phyloP scores from a whole-genome alignment of 1,140 invertebrate species.

The Drosophila ironensis region DNA sequence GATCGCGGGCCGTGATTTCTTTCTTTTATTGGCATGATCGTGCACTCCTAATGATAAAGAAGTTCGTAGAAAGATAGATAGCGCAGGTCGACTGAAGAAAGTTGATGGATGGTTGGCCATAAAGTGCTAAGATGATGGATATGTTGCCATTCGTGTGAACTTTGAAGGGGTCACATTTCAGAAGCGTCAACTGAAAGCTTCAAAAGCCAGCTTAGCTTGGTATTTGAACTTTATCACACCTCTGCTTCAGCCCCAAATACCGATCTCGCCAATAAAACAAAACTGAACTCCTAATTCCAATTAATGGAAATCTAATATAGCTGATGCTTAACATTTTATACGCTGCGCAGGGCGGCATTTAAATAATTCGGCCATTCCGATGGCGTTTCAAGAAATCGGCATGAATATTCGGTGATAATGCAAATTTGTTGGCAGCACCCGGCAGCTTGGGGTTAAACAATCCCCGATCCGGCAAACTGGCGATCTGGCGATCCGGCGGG shows the following conservation, averaged over 20 bases:
- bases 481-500: too few relatives aligned
- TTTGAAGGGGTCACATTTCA: conserved; percentile 7
- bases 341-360: conserved; percentile 33
- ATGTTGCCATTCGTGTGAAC: background rate
- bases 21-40: conserved; percentile 79
- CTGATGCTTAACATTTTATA: conserved; percentile 28
- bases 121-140: conserved; percentile 33
- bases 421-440: conserved; percentile 19
- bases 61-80: conserved; percentile 62
- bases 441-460: conserved; percentile 14
- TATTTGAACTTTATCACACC: too few relatives aligned
- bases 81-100: conserved; percentile 47
- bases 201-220: background rate
- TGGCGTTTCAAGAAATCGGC: conserved; percentile 38
- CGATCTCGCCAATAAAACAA: background rate
- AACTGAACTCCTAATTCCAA: background rate
- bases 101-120: conserved; percentile 30
- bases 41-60: conserved; percentile 76
- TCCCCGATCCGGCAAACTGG: background rate
- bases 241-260: too few relatives aligned
- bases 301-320: background rate
- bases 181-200: background rate
- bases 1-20: conserved; percentile 41
- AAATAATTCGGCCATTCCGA: conserved; percentile 69
- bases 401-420: conserved; percentile 58